Evolutionary conservation across 2,113 vertebrate genomes (phyloP).

Genomic region (Chaenogobius annularis): DNA sequence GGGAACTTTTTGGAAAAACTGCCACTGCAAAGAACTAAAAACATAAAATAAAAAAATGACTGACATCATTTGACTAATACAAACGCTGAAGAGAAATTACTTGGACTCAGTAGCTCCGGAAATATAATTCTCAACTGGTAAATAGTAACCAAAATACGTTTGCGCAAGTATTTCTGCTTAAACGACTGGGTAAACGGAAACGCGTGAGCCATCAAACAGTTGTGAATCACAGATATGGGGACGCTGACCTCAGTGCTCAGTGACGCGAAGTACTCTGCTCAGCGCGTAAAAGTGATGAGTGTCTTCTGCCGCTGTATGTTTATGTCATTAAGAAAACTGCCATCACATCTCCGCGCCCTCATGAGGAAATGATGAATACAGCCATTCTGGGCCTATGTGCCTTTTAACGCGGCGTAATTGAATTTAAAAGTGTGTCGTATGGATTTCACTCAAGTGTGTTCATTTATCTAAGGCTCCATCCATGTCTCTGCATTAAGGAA

Average conservation of each 20-base stretch:
- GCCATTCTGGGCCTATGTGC: slow-evolving; percentile 33
- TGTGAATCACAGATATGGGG: slow-evolving; percentile 61
- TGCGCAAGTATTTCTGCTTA: too few relatives aligned
- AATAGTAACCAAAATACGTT: too few relatives aligned
- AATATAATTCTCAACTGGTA: too few relatives aligned
- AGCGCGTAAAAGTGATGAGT: slow-evolving; percentile 67
- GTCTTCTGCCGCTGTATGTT: slow-evolving; percentile 41
- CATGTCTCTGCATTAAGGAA: slow-evolving; percentile 15
- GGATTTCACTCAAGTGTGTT: slow-evolving; percentile 55
- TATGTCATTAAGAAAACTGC: slow-evolving; percentile 64
- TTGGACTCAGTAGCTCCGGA: too few relatives aligned
- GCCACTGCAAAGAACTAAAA: too few relatives aligned
- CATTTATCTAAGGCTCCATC: slow-evolving; percentile 49
- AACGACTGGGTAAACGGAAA: too few relatives aligned
- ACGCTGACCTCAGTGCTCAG: slow-evolving; percentile 55
- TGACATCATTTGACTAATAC: too few relatives aligned
- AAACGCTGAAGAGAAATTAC: too few relatives aligned
- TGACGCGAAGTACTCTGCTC: slow-evolving; percentile 53
- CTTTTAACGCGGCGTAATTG: slow-evolving; percentile 64
- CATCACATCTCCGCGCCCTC: slow-evolving; percentile 53
- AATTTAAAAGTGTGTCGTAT: slow-evolving; percentile 53
- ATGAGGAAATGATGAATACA: slow-evolving; percentile 58
- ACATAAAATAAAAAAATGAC: too few relatives aligned
- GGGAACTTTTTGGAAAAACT: too few relatives aligned
- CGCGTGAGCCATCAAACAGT: slow-evolving; percentile 41